Evolutionary conservation across 1,140 invertebrate genomes (phyloP).

Genomic region (Nymphalis io): DNA sequence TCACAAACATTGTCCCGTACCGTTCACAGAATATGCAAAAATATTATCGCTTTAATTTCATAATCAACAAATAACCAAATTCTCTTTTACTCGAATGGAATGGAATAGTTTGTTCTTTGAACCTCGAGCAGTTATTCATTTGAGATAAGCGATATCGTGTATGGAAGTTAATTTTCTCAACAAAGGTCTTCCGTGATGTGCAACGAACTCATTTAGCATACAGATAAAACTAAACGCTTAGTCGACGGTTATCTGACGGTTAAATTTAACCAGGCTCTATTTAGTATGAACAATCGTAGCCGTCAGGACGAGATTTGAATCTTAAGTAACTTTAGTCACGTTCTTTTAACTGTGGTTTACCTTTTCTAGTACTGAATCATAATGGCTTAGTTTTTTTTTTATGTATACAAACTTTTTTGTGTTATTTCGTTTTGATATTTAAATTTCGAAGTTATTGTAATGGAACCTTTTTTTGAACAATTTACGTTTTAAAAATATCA

Average conservation of each 20-base stretch:
- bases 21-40: too few relatives aligned
- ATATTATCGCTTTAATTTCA: neutral
- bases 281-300: constrained; percentile 61
- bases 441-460: too few relatives aligned
- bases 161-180: constrained; percentile 40
- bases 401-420: neutral
- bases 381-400: neutral
- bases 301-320: constrained; percentile 56
- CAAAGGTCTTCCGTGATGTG: constrained; percentile 43
- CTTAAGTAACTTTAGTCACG: constrained; percentile 66
- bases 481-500: too few relatives aligned
- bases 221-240: constrained; percentile 52
- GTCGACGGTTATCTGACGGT: constrained; percentile 45
- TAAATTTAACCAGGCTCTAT: constrained; percentile 48
- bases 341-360: constrained; percentile 41
- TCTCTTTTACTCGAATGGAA: neutral
- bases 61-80: neutral
- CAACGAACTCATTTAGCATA: constrained; percentile 43
- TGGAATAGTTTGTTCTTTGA: neutral
- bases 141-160: constrained; percentile 30
- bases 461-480: too few relatives aligned
- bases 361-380: constrained; percentile 33
- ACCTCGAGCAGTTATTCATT: neutral
- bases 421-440: neutral
- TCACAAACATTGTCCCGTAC: too few relatives aligned